Evolutionary conservation across 2,113 vertebrate species (phyloP).

Genomic region (Scatophagus argus): DNA sequence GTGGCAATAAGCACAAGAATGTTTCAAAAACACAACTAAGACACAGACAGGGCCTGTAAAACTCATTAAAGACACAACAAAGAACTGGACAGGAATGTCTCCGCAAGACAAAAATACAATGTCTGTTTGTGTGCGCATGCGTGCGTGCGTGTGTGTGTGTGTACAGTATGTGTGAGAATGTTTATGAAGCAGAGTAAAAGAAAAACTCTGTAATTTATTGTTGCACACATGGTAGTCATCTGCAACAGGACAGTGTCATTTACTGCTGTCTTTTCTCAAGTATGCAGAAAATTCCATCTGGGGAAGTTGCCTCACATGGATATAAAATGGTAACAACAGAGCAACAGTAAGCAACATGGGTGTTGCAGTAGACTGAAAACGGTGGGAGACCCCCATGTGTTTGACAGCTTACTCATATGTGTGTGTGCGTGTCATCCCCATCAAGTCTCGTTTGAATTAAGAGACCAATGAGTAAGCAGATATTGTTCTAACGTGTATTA

Average conservation of each 20-base stretch:
- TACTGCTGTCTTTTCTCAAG: constrained; percentile 75
- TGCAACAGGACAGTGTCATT: constrained; percentile 76
- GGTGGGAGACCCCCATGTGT: constrained; percentile 61
- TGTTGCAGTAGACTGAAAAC: constrained; percentile 33
- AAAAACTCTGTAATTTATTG: constrained; percentile 78
- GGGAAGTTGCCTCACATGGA: constrained; percentile 66
- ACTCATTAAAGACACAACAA: constrained; percentile 80
- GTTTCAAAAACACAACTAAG: constrained; percentile 76
- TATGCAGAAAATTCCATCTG: constrained; percentile 75
- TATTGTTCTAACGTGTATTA: not conserved
- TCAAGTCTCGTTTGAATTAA: constrained; percentile 18
- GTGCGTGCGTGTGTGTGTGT: constrained; percentile 40
- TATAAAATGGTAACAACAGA: constrained; percentile 61
- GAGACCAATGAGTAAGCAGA: not conserved
- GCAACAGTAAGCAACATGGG: constrained; percentile 27
- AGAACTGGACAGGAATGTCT: constrained; percentile 72
- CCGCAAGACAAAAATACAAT: constrained; percentile 64
- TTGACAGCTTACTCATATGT: constrained; percentile 36
- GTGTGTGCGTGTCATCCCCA: constrained; percentile 28
- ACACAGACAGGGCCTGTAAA: constrained; percentile 76
- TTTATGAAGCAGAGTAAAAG: constrained; percentile 76
- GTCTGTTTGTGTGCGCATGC: constrained; percentile 24
- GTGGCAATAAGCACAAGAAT: constrained; percentile 62
- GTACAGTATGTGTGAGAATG: constrained; percentile 71
- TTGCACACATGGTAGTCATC: constrained; percentile 81